Evolutionary conservation across 2,888 invertebrate genomes (phyloP).

Genomic region (Melanostoma scalare): DNA sequence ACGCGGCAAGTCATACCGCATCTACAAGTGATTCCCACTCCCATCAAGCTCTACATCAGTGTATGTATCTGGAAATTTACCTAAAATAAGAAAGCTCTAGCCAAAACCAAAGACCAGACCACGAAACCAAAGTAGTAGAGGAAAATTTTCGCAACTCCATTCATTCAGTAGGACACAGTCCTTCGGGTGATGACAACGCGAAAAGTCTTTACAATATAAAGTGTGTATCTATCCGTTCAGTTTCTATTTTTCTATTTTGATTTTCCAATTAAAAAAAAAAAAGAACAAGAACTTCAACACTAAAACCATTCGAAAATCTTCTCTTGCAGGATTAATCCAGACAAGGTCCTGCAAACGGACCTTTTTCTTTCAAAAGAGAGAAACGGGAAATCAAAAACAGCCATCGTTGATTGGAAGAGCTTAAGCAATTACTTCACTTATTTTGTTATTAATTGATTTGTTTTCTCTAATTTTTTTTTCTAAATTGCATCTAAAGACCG

Average conservation of each 20-base stretch:
- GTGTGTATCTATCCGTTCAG: conserved; percentile 53
- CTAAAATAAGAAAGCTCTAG: background rate
- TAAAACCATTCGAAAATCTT: conserved; percentile 34
- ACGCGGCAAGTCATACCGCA: conserved; percentile 57
- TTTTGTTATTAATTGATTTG: background rate
- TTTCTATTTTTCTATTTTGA: conserved; percentile 39
- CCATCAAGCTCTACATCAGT: conserved; percentile 23
- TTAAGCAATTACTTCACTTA: background rate
- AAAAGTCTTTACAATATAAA: conserved; percentile 68
- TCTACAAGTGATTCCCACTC: conserved; percentile 65
- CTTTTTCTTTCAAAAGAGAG: conserved; percentile 58
- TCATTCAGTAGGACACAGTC: conserved; percentile 81
- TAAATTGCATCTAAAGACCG: no score
- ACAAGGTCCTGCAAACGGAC: conserved; percentile 51
- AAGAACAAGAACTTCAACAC: conserved; percentile 1
- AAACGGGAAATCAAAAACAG: background rate
- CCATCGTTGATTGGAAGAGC: no score
- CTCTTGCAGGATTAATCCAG: conserved; percentile 50
- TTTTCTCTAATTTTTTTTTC: background rate
- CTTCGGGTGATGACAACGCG: conserved; percentile 81
- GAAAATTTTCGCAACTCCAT: conserved; percentile 39
- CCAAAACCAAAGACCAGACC: conserved; percentile 10
- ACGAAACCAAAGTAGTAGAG: conserved; percentile 34
- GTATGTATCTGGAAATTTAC: conserved; percentile 33
- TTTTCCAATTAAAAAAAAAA: conserved; percentile 22